Base-by-base conservation (phyloP, 2,888 invertebrate species). In the Thecophora atra region DNA sequence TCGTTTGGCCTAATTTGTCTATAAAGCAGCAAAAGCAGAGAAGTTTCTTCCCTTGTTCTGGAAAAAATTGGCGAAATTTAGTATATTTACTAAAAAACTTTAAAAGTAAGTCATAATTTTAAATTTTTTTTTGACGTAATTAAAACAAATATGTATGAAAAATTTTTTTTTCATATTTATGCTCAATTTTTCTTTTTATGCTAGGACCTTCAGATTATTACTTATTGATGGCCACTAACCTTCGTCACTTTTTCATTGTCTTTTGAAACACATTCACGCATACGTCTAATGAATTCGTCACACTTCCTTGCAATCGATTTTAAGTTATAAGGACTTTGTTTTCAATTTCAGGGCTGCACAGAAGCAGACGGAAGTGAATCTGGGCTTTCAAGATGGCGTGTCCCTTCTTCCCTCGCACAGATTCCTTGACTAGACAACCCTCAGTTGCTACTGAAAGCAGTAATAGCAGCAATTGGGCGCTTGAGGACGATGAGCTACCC, bases 401-500 rank as follows among this genome's bases (percentile, higher is more conserved):
- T 80, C 87, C 87, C 69, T 87, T 85, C 78, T 83, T 84, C 76
- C 83, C 84, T 72, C 85, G 86, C 13, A 76, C 80, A 30, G 86
- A 86, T 76, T 84, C 84, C 71, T 75, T 86, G 70, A 76, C 82
- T 67, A 83, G 86, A 56, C 87, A 87, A 77, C 82, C 83, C 71
- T 86, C 87, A 65, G 83, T 86, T 58, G 77, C 80, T 47, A 79
- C 80, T 7, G 86, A 86, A 56, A 76, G 79, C 6, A 79, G 80
- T 26, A 78, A 80, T 69, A 81, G 67, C n/a, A n/a, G n/a, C 81
- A 47, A 15, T 62, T 87, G 86, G 86, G 77, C 83, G 37, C 76
- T 86, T 72, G 87, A 87, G 72, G 87, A 87, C 75, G 86, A 87
- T 72, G 87, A 87, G 74, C 76, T 81, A 30, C 78, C 85, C 30